These are phyloP conservation scores for Tetramorium bicarinatum DNA, from an alignment of 2,888 invertebrate genomes.

Conservation along the genomic window DNA sequence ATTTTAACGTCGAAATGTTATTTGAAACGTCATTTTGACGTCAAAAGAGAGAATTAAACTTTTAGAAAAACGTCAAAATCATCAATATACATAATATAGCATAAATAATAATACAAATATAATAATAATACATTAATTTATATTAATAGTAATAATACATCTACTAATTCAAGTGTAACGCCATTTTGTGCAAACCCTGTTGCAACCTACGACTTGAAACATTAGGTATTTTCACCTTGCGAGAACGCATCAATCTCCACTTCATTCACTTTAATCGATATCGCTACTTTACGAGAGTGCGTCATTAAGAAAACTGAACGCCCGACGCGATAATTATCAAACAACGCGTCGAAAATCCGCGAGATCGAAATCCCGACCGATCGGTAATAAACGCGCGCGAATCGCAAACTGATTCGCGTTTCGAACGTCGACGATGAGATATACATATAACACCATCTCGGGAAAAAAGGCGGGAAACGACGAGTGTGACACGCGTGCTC, in stretches of 20 bases:
- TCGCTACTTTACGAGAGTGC: neutral
- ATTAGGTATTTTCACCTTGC: neutral
- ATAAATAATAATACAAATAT: too few relatives aligned
- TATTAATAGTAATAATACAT: too few relatives aligned
- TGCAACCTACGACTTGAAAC: neutral
- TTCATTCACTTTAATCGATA: neutral
- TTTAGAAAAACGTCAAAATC: too few relatives aligned
- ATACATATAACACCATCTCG: conserved; percentile 7
- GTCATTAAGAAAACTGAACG: neutral
- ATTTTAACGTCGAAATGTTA: too few relatives aligned
- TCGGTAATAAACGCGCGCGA: neutral
- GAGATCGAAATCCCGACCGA: neutral
- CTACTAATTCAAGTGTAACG: too few relatives aligned
- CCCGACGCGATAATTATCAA: neutral
- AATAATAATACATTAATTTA: too few relatives aligned
- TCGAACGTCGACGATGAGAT: neutral
- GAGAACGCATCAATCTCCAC: neutral
- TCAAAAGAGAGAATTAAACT: too few relatives aligned
- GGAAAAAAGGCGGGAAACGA: neutral
- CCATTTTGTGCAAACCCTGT: too few relatives aligned
- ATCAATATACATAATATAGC: too few relatives aligned
- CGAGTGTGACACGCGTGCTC: neutral
- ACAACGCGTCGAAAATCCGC: neutral
- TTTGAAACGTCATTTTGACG: too few relatives aligned
- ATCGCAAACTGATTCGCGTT: neutral